Base-by-base conservation (phyloP, 2,888 invertebrate species). In the Itoplectis maculator region DNA sequence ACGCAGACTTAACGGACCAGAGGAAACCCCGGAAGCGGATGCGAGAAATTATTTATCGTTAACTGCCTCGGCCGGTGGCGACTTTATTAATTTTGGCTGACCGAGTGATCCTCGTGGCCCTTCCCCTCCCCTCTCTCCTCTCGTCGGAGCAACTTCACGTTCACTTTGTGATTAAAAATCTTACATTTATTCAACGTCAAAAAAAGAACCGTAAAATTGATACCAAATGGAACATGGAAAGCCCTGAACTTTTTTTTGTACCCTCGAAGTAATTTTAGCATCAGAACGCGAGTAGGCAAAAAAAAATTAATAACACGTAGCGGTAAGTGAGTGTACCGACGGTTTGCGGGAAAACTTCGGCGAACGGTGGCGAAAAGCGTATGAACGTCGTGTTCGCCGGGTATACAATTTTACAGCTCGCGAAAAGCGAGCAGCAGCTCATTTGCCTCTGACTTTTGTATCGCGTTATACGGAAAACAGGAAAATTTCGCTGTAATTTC, bases 1-100 rank as follows among this genome's bases (percentile, higher is more conserved):
- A 72, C 59, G 65, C 18, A 42, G n/a, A 65, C 47, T 54, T 47
- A 37, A 66, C 63, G 54, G 0, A 42, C 40, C 29, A 2, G 29
- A 40, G 37, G 42, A 56, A 47, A 59, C 45, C 18, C 29, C 42
- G 37, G 51, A 68, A 61, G 47, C 42, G 75, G 54, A 65, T 23
- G 45, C 54, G 74, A 59, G 49, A 82, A 81, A 83, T 86, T 82
- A 80, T 80, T 86, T 83, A 84, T 83, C 82, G 83, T 79, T 84
- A 81, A 79, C 54, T 47, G 56, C 63, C 68, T 56, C 54, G 40
- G 15, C 35, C 56, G n/a, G 20, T 29, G 56, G 37, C 69, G 65
- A 59, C 75, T 79, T 79, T 78, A 79, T 82, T 82, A 75, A 82
- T 75, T 82, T 74, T 70, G 65, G 82, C 65, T 72, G 78, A 78